Evolutionary conservation across 2,113 vertebrate species (phyloP), one percentile per base, ranked within the genome.

Genomic region (Oryzias woworae): DNA sequence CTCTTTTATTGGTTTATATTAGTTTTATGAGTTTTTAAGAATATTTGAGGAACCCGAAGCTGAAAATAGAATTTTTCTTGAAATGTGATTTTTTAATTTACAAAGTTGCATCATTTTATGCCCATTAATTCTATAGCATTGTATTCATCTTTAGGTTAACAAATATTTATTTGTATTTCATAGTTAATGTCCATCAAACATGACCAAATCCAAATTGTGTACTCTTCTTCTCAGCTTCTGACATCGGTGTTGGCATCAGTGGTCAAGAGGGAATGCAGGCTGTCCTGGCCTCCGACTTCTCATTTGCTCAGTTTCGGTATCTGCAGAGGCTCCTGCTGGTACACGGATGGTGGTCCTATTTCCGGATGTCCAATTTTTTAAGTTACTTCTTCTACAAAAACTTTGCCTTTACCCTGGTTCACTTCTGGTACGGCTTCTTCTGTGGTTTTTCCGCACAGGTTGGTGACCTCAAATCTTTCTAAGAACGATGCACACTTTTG

Each of bases 371-470:
- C 79, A 91, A 92, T 45, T 95, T 94, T 86, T 87, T 96, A 46
- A 77, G 84, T 66, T 94, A 95, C 79, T 97, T 95, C 79, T 95
- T 95, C 83, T 93, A 94, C 75, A 93, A 94, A 90, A 95, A 91
- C 71, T 92, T 95, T 78, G 89, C 89, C 23, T 96, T 94, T 73
- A 93, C 90, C 1, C 75, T 94, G 24, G 92, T 95, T 4, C 89
- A 91, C 83, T 95, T 95, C 88, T 95, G 90, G 92, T 95, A 94
- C 23, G 92, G 91, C 18, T 93, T 95, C 89, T 93, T 94, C 87
- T 94, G 91, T 85, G 93, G 91, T 58, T 95, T 95, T 77, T 95
- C 91, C 48, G 86, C 92, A 64, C 92, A 94, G 90, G 89, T 94
- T 75, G 81, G 86, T 43, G 47, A 3, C 41, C 26, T 3, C 18